Evolutionary conservation across 2,113 vertebrate species (phyloP), one percentile per base, ranked within the genome.

Genomic region (Xyrauchen texanus): DNA sequence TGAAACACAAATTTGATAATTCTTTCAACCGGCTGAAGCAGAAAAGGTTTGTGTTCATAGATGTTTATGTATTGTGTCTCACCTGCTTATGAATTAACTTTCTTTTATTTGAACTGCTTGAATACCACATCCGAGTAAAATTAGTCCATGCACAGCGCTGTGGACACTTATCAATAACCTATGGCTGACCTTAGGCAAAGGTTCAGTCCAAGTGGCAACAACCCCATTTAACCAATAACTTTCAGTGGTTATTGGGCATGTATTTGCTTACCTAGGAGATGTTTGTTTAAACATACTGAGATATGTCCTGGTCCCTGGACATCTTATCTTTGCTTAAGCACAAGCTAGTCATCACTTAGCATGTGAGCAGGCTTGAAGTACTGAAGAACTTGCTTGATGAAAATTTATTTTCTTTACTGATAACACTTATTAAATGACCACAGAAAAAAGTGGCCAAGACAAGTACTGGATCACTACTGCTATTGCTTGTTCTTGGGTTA

Each of bases 221-320:
- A 3, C 3, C 21, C 21, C 21, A 34, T 34, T 34, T 34, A 34
- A 34, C 21, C 21, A 34, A 34, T 34, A 15, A 15, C 3, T 34
- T 13, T 6, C 12, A 69, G 0, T 44, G 49, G n/a, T 47, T 53
- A 13, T 44, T n/a, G 3, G 16, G 4, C 21, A 34, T 6, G 10
- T 11, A 46, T 8, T 64, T 81, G 68, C 57, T 71, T 81, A 63
- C 15, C 8, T 10, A 47, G 75, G 60, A 72, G 74, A 47, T 63
- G 47, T 72, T 77, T 52, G 74, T 61, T 77, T 66, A 64, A 60
- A 72, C 49, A 15, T 44, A 1, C 21, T 34, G 21, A 34, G 21
- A 34, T 34, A 34, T 3, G 21, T 8, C 34, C 6, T 5, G 42
- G 65, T 60, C 52, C 15, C 6, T 77, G 62, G 46, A 62, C 34